Conservation (phyloP, 2,797 vertebrate species). For the Eremophila alpestris region DNA sequence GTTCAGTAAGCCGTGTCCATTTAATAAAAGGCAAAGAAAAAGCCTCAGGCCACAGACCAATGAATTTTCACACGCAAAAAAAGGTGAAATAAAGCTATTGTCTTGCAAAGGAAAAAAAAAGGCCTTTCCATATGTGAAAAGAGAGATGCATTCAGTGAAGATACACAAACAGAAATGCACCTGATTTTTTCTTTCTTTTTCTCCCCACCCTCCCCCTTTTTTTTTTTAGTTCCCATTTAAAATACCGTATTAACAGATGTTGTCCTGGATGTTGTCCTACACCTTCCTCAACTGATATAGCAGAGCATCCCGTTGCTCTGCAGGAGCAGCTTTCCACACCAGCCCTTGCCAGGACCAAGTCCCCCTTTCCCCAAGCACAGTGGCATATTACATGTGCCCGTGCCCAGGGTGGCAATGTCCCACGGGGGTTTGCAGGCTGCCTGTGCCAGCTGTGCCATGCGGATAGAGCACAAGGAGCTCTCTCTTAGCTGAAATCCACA, state of each 20-base stretch:
- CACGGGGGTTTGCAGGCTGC: not conserved
- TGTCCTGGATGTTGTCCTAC: not conserved
- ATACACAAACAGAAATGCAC: not conserved
- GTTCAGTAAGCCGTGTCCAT: not conserved
- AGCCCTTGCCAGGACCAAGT: not conserved
- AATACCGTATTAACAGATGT: not conserved
- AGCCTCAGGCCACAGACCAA: not conserved
- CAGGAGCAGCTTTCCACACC: not conserved
- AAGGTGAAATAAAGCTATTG: not conserved
- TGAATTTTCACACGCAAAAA: not conserved
- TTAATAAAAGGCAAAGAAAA: slow-evolving; percentile 16
- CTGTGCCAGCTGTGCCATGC: not conserved
- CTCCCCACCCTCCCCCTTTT: not conserved
- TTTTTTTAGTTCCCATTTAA: not conserved
- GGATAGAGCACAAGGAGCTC: not conserved
- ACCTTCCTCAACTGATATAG: not conserved
- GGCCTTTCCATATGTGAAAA: not conserved
- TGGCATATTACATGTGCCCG: not conserved
- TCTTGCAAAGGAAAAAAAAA: not conserved
- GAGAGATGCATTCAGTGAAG: not conserved
- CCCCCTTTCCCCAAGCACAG: not conserved
- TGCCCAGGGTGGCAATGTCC: slow-evolving; percentile 43
- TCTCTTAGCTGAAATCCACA: not conserved
- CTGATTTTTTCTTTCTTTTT: not conserved
- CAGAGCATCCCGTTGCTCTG: not conserved